phyloP scores from a whole-genome alignment of 2,888 invertebrate species.

The Amiota minor region DNA sequence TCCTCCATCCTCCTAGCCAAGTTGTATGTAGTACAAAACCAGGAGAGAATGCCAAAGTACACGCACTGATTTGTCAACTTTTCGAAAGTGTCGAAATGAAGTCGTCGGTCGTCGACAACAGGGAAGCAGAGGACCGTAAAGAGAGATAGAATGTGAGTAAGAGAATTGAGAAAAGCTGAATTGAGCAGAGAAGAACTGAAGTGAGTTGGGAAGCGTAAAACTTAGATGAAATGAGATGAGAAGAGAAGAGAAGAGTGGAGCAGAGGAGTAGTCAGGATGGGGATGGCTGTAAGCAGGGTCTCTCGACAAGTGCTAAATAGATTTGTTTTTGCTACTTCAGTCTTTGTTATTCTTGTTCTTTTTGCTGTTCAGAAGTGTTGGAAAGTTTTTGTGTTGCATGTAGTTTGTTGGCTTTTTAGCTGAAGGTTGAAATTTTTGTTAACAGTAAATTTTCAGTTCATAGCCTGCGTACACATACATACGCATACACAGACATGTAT shows the following conservation, averaged over 20 bases:
- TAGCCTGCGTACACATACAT: constrained; percentile 33
- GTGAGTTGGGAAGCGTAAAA: background rate
- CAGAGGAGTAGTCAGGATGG: background rate
- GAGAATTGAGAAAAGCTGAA: constrained; percentile 6
- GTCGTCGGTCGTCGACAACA: constrained; percentile 33
- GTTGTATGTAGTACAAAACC: background rate
- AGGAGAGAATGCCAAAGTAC: constrained; percentile 43
- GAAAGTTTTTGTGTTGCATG: constrained; percentile 58
- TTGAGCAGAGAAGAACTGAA: background rate
- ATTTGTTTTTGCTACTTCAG: constrained; percentile 50
- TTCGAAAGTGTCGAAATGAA: constrained; percentile 66
- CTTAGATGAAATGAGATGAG: background rate
- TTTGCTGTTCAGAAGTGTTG: constrained; percentile 52
- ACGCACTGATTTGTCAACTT: constrained; percentile 69
- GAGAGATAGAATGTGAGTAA: background rate
- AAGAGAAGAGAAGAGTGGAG: background rate
- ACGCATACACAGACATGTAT: constrained; percentile 23
- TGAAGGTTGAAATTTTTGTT: constrained; percentile 62
- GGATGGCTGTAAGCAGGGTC: constrained; percentile 16
- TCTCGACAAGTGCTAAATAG: constrained; percentile 58
- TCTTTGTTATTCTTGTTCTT: constrained; percentile 49
- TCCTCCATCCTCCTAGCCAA: too few relatives aligned
- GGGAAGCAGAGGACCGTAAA: background rate
- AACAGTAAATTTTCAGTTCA: constrained; percentile 63
- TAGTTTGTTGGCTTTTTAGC: constrained; percentile 67